These are phyloP conservation scores for Pherbina coryleti DNA, from an alignment of 2,888 invertebrate genomes.

Conservation along the genomic window DNA sequence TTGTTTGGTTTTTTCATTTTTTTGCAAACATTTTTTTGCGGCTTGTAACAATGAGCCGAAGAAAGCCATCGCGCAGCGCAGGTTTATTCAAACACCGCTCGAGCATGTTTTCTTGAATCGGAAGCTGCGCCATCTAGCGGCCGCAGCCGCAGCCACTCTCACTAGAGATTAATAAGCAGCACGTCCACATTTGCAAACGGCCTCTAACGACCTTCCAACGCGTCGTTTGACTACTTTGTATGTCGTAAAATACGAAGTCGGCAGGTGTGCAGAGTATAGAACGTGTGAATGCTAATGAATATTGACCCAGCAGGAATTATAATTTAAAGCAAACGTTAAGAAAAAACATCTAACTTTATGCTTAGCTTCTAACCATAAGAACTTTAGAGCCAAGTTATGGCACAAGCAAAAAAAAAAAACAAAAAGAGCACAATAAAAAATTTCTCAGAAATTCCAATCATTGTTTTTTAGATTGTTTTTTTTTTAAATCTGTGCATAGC, in stretches of 20 bases:
- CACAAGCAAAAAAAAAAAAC: no score
- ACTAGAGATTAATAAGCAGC: not conserved
- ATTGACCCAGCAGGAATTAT: not conserved
- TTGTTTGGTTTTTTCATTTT: not conserved
- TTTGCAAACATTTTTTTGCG: not conserved
- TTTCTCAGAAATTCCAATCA: no score
- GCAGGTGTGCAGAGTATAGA: not conserved
- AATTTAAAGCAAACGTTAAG: no score
- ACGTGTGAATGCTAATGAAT: slow-evolving; percentile 1
- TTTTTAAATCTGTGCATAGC: no score
- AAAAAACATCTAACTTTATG: no score
- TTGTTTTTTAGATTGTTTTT: no score
- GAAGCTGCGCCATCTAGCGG: slow-evolving; percentile 1
- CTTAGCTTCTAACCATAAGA: no score
- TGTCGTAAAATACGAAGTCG: not conserved
- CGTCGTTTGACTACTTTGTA: not conserved
- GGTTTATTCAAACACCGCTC: not conserved
- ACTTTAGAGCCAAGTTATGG: no score
- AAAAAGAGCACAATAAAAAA: no score
- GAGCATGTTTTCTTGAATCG: not conserved
- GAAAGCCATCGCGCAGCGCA: not conserved
- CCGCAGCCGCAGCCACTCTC: slow-evolving; percentile 12
- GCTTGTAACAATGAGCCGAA: not conserved
- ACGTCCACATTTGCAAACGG: slow-evolving; percentile 60
- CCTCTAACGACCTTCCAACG: slow-evolving; percentile 66